Evolutionary conservation across 23 tunicate species (phyloP).

Genomic region (Phallusia fumigata): DNA sequence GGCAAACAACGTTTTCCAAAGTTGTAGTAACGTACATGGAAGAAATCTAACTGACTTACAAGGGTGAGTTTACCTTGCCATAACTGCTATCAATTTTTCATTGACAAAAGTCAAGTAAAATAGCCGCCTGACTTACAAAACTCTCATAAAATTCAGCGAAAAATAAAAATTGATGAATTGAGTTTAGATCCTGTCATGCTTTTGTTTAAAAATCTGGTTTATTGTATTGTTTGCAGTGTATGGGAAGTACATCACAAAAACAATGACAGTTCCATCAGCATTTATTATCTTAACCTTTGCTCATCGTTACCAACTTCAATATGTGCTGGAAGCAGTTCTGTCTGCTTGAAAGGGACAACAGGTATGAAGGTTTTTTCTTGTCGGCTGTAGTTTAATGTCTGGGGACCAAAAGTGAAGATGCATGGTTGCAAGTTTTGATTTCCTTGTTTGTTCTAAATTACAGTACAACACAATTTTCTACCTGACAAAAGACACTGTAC

Average conservation of each 20-base stretch:
- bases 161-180: too few species aligned
- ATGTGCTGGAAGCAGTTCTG: neutral
- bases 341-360: neutral
- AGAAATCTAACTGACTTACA: slow-evolving; percentile 31
- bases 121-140: too few species aligned
- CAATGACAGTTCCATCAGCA: neutral
- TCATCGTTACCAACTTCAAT: slow-evolving; percentile 1
- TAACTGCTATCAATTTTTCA: neutral
- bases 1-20: neutral
- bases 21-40: slow-evolving; percentile 40
- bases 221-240: neutral
- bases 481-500: too few species aligned
- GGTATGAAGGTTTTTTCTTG: neutral
- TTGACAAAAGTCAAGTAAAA: too few species aligned
- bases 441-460: too few species aligned
- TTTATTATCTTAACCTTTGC: slow-evolving; percentile 18
- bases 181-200: too few species aligned
- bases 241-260: slow-evolving; percentile 5
- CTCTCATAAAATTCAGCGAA: too few species aligned
- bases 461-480: too few species aligned
- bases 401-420: too few species aligned
- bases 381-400: neutral
- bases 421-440: too few species aligned
- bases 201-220: too few species aligned
- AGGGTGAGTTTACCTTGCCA: slow-evolving; percentile 13